Evolutionary conservation across 1,140 invertebrate species (phyloP).

Genomic region (Geopemphigus sp.): DNA sequence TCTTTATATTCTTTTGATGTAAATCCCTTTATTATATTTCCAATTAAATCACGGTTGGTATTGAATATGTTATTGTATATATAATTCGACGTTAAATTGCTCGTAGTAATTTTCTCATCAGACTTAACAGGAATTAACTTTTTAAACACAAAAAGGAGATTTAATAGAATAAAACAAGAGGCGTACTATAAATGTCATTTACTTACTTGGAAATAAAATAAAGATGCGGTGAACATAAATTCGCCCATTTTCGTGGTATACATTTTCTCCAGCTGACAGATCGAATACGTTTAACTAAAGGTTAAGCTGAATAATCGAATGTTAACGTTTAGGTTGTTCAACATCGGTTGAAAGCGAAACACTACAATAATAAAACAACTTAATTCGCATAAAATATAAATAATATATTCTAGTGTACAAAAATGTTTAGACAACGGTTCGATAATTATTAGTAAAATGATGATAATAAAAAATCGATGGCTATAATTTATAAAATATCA

Average conservation of each 20-base stretch:
- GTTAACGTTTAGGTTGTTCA: too few species aligned
- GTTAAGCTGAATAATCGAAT: not conserved
- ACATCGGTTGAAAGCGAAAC: too few species aligned
- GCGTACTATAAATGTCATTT: not conserved
- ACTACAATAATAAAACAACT: too few species aligned
- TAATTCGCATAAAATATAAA: too few species aligned
- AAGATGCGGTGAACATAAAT: not conserved
- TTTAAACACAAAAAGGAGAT: not conserved
- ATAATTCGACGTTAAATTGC: not conserved
- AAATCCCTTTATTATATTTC: not conserved
- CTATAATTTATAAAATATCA: too few species aligned
- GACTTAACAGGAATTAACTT: not conserved
- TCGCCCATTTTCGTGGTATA: not conserved
- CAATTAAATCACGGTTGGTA: not conserved
- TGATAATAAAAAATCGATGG: too few species aligned
- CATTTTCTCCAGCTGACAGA: not conserved
- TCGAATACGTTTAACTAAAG: too few species aligned
- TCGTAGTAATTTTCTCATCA: not conserved
- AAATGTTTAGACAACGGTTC: too few species aligned
- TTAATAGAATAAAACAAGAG: not conserved
- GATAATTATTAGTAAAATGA: too few species aligned
- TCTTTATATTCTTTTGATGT: not conserved
- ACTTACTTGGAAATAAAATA: not conserved
- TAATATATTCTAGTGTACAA: too few species aligned
- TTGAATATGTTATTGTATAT: not conserved